These are phyloP conservation scores for Yponomeuta malinellus DNA, from an alignment of 2,888 invertebrate genomes.

Conservation along the genomic window DNA sequence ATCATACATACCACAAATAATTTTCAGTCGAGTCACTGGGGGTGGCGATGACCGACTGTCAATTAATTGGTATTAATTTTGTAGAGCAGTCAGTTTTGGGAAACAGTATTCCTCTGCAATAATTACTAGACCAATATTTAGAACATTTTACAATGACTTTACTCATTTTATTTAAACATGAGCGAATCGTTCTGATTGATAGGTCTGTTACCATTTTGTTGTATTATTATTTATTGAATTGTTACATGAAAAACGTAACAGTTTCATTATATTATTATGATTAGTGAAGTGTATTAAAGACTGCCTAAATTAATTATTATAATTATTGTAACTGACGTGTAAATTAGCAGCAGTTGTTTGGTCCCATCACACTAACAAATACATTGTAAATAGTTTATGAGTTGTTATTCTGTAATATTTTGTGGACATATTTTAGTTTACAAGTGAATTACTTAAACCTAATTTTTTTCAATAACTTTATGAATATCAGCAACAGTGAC, in stretches of 20 bases:
- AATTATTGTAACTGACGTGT: slow-evolving; percentile 54
- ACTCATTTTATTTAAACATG: neutral
- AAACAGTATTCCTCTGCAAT: slow-evolving; percentile 49
- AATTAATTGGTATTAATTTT: neutral
- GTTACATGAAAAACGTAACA: slow-evolving; percentile 53
- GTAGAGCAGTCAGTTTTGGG: slow-evolving; percentile 2
- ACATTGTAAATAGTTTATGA: slow-evolving; percentile 11
- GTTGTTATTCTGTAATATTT: slow-evolving; percentile 11
- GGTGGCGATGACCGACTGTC: neutral
- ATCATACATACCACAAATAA: neutral
- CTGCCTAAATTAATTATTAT: slow-evolving; percentile 71
- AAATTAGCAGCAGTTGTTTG: slow-evolving; percentile 49
- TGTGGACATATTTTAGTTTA: neutral
- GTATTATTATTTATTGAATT: slow-evolving; percentile 64
- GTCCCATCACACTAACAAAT: slow-evolving; percentile 28
- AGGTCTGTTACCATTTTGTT: slow-evolving; percentile 67
- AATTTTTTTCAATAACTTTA: neutral
- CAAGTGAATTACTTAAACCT: slow-evolving; percentile 3
- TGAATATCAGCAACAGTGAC: slow-evolving; percentile 60
- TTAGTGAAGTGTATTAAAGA: slow-evolving; percentile 67
- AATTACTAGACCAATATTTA: slow-evolving; percentile 74
- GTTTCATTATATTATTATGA: slow-evolving; percentile 41
- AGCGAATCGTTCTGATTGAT: slow-evolving; percentile 47
- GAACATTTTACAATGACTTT: slow-evolving; percentile 65
- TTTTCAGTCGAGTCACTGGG: neutral